Evolutionary conservation across 2,113 vertebrate species (phyloP).

Genomic region (Amia ocellicauda): DNA sequence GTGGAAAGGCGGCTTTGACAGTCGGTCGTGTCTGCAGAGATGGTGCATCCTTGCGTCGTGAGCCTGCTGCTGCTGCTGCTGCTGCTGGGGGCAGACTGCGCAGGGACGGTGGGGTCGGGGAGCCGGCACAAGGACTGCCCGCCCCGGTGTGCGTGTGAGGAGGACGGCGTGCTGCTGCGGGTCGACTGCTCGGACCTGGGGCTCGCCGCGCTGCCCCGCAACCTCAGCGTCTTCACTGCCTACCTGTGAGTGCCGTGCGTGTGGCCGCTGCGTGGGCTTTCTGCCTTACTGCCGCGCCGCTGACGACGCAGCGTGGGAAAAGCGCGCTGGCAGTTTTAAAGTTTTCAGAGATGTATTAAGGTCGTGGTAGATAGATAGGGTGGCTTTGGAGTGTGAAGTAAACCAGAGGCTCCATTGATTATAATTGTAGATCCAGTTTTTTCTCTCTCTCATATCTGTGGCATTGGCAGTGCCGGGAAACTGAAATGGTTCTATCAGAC

Average conservation of each 20-base stretch:
- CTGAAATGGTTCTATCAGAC: too few relatives aligned
- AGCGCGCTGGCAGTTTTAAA: too few relatives aligned
- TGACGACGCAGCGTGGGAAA: too few relatives aligned
- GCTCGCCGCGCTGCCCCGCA: slow-evolving; percentile 62
- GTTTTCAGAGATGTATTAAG: too few relatives aligned
- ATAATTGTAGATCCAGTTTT: too few relatives aligned
- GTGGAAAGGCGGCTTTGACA: not conserved
- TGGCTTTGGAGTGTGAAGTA: too few relatives aligned
- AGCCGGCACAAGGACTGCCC: slow-evolving; percentile 54
- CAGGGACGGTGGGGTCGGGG: slow-evolving; percentile 9
- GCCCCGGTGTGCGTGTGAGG: slow-evolving; percentile 64
- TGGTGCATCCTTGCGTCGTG: slow-evolving; percentile 19
- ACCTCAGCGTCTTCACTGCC: slow-evolving; percentile 74
- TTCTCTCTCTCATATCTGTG: too few relatives aligned
- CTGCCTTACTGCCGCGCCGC: too few relatives aligned
- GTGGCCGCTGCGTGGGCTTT: too few relatives aligned
- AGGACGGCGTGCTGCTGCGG: slow-evolving; percentile 62
- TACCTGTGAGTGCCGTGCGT: slow-evolving; percentile 68
- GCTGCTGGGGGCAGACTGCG: slow-evolving; percentile 9
- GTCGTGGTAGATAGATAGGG: too few relatives aligned
- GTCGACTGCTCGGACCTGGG: slow-evolving; percentile 76
- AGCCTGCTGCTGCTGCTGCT: slow-evolving; percentile 19
- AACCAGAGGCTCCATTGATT: too few relatives aligned
- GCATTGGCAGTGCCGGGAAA: too few relatives aligned
- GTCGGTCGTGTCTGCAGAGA: slow-evolving; percentile 17